Conservation (phyloP, 2,888 invertebrate genomes). For the Papilio elwesi region DNA sequence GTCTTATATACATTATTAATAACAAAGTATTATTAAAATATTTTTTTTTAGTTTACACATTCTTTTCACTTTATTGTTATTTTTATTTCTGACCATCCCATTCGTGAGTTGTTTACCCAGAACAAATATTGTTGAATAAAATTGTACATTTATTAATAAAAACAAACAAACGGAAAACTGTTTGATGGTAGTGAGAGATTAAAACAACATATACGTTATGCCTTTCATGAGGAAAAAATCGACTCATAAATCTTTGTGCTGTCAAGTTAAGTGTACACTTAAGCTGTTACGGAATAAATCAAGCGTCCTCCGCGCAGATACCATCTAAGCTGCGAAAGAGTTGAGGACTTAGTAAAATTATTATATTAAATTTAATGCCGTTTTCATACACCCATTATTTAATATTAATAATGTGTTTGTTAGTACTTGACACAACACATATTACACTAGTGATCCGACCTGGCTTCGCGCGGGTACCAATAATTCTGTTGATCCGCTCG, state of each 20-base stretch:
- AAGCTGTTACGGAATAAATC: constrained; percentile 55
- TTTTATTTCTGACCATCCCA: no score
- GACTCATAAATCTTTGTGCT: constrained; percentile 69
- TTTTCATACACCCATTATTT: neutral
- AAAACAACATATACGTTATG: constrained; percentile 52
- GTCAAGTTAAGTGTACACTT: constrained; percentile 70
- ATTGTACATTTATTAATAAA: neutral
- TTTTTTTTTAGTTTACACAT: no score
- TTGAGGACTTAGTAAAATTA: constrained; percentile 48
- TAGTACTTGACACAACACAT: no score
- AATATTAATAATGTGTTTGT: no score
- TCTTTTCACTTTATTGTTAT: no score
- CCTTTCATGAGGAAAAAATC: constrained; percentile 65
- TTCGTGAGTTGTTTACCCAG: neutral
- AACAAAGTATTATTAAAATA: no score
- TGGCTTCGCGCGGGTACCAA: no score
- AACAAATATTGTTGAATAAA: neutral
- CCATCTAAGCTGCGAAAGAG: constrained; percentile 51
- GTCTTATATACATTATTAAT: no score
- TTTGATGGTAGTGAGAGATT: constrained; percentile 43
- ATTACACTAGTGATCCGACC: no score
- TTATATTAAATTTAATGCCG: constrained; percentile 5
- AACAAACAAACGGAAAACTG: neutral
- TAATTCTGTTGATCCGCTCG: no score
- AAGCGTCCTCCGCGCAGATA: constrained; percentile 54